Evolutionary conservation across 2,797 vertebrate species (phyloP).

Genomic region (Squalus acanthias): DNA sequence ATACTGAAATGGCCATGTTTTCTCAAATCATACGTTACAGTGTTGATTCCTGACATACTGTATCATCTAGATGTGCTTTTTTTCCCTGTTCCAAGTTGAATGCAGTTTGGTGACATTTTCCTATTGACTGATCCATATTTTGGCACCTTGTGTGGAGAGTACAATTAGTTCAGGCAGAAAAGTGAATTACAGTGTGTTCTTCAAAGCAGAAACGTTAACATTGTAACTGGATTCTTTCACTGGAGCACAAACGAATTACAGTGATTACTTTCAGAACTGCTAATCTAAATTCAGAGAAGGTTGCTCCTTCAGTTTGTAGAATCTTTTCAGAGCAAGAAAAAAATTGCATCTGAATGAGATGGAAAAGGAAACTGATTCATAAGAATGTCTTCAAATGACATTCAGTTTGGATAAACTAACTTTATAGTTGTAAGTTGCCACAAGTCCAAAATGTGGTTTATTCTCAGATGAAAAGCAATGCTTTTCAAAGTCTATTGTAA

Average conservation of each 20-base stretch:
- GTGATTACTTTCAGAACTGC: conserved; percentile 13
- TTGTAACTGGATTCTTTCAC: conserved; percentile 36
- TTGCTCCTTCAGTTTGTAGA: conserved; percentile 8
- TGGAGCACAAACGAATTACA: conserved; percentile 36
- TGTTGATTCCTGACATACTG: conserved; percentile 73
- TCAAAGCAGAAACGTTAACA: conserved; percentile 31
- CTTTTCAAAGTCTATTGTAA: background rate
- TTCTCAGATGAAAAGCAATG: background rate
- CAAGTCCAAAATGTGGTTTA: background rate
- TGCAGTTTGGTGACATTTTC: conserved; percentile 67
- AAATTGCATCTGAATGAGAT: background rate
- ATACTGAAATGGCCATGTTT: conserved; percentile 80
- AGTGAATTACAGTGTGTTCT: conserved; percentile 40
- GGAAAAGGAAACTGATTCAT: conserved; percentile 17
- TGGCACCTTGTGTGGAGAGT: conserved; percentile 58
- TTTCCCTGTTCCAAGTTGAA: conserved; percentile 60
- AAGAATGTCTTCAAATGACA: background rate
- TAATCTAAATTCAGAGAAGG: conserved; percentile 33
- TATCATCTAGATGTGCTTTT: conserved; percentile 61
- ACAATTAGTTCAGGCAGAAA: conserved; percentile 63
- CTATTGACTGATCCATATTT: conserved; percentile 63
- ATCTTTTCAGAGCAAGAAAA: conserved; percentile 22
- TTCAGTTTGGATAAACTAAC: conserved; percentile 26
- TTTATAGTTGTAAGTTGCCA: background rate
- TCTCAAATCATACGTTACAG: conserved; percentile 77